phyloP scores from a whole-genome alignment of 2,113 vertebrate species.

The Aplodontia rufa region DNA sequence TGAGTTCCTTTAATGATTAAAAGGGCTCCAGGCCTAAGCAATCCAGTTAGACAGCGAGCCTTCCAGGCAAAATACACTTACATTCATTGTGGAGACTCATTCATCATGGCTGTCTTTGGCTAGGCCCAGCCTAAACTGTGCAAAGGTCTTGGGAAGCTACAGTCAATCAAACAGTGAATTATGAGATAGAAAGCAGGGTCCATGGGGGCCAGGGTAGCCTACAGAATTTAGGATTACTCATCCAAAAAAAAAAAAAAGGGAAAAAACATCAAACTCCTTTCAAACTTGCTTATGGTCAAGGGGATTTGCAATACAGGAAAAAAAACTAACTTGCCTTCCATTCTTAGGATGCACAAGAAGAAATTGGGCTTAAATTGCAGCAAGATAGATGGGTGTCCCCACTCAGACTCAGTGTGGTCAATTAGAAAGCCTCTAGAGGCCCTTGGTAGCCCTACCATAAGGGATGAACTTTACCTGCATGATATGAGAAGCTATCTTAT shows the following conservation, averaged over 20 bases:
- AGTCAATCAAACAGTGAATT: slow-evolving; percentile 22
- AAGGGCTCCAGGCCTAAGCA: background rate
- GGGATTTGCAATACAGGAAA: slow-evolving; percentile 24
- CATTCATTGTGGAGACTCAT: background rate
- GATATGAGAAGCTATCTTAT: background rate
- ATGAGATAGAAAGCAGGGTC: background rate
- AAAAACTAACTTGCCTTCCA: slow-evolving; percentile 30
- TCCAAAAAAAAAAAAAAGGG: background rate
- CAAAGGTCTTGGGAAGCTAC: background rate
- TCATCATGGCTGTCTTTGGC: background rate
- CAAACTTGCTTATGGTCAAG: slow-evolving; percentile 27
- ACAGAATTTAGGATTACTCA: slow-evolving; percentile 19
- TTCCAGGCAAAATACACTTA: background rate
- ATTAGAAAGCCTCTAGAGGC: background rate
- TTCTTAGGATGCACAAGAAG: background rate
- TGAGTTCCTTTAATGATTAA: background rate
- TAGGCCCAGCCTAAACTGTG: slow-evolving; percentile 20
- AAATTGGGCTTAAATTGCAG: background rate
- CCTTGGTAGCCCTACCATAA: background rate
- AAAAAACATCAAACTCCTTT: slow-evolving; percentile 14
- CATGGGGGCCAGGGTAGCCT: background rate
- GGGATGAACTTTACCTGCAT: background rate
- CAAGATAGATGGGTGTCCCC: background rate
- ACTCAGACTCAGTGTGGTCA: background rate
- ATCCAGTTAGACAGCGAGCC: background rate